A percentile compares a stretch with the other conserved stretches of the same genome.
phyloP scores from a whole-genome alignment of 2,113 vertebrate genomes.

The Lontra canadensis region DNA sequence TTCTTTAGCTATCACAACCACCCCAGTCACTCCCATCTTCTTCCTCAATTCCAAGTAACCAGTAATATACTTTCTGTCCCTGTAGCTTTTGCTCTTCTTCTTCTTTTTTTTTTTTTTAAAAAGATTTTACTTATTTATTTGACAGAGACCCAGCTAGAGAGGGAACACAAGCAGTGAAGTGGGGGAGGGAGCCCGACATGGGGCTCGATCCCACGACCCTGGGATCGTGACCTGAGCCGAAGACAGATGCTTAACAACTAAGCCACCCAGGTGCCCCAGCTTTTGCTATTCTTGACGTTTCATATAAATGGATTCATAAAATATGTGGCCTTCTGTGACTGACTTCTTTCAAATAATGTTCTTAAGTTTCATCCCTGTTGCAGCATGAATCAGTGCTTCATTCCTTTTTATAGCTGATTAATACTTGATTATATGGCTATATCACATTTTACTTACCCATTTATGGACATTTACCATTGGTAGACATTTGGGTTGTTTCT shows the following conservation, averaged over 20 bases:
- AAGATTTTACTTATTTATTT: too few species aligned
- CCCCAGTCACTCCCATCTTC: neutral
- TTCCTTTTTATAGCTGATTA: neutral
- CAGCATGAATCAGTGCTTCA: neutral
- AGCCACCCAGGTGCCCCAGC: neutral
- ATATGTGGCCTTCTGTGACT: constrained; percentile 20
- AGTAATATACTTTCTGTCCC: neutral
- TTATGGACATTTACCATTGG: neutral
- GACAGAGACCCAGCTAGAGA: too few species aligned
- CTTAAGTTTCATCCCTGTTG: neutral
- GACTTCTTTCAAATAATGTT: neutral
- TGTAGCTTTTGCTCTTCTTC: neutral
- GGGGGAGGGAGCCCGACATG: too few species aligned
- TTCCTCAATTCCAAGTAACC: neutral
- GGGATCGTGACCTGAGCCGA: too few species aligned
- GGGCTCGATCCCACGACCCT: too few species aligned
- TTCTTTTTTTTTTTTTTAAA: too few species aligned
- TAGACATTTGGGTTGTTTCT: neutral
- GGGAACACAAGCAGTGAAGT: too few species aligned
- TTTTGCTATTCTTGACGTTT: constrained; percentile 10
- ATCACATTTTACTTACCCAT: neutral
- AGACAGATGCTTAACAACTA: too few species aligned
- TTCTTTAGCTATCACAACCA: neutral
- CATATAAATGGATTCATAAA: neutral
- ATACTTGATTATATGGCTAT: neutral